phyloP scores from a whole-genome alignment of 2,888 invertebrate species.

The Marronus borbonicus region DNA sequence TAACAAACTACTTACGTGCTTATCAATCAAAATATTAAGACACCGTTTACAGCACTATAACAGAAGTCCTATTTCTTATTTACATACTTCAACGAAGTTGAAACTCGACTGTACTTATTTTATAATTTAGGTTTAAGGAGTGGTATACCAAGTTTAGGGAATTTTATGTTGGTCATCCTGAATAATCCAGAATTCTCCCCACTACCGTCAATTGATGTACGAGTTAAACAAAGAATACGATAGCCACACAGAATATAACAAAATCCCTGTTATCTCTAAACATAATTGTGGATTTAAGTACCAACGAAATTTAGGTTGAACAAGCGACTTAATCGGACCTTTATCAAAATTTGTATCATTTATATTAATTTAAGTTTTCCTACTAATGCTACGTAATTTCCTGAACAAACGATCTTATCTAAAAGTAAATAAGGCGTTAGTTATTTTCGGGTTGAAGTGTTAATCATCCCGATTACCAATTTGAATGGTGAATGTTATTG shows the following conservation, averaged over 20 bases:
- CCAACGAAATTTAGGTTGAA: neutral
- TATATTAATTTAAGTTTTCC: too few relatives aligned
- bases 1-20: neutral
- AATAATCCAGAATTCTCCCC: neutral
- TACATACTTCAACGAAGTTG: slow-evolving; percentile 12
- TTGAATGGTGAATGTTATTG: too few relatives aligned
- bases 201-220: too few relatives aligned
- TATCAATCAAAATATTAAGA: slow-evolving; percentile 6
- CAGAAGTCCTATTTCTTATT: neutral
- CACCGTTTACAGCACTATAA: neutral
- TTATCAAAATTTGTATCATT: too few relatives aligned
- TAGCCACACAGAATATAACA: too few relatives aligned
- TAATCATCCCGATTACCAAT: too few relatives aligned
- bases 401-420: too few relatives aligned
- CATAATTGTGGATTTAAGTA: neutral
- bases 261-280: too few relatives aligned
- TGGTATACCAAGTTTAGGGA: slow-evolving; percentile 28
- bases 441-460: too few relatives aligned
- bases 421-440: too few relatives aligned
- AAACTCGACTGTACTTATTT: neutral
- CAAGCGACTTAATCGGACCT: neutral
- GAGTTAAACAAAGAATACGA: too few relatives aligned
- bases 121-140: slow-evolving; percentile 17
- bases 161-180: slow-evolving; percentile 15
- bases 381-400: too few relatives aligned